A percentile compares a stretch with the other conserved stretches of the same genome.
These are phyloP conservation scores for Wasmannia auropunctata DNA, from an alignment of 1,140 invertebrate species.

Conservation along the genomic window DNA sequence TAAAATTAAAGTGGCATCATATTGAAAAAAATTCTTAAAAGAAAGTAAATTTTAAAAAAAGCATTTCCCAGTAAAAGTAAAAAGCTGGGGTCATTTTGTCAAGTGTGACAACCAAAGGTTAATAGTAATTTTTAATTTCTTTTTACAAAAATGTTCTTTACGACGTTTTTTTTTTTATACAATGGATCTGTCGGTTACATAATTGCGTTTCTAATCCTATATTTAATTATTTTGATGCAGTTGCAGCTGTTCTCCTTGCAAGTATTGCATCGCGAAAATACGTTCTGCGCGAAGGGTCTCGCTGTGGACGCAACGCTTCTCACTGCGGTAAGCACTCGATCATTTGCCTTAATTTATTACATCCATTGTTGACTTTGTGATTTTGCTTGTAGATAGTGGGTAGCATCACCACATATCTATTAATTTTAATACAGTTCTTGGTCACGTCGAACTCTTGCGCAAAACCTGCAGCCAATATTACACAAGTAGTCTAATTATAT, in stretches of 20 bases:
- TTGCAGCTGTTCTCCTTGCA: constrained; percentile 77
- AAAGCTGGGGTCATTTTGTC: no score
- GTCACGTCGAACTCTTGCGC: neutral
- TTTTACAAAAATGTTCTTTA: neutral
- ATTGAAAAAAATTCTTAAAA: no score
- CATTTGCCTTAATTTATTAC: neutral
- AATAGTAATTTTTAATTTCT: neutral
- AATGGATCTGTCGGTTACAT: neutral
- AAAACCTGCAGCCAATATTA: neutral
- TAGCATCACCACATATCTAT: constrained; percentile 73
- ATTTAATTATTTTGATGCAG: constrained; percentile 58
- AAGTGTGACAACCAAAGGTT: no score
- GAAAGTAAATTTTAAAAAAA: no score
- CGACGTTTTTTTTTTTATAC: neutral
- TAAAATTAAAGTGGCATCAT: no score
- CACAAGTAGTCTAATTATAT: neutral
- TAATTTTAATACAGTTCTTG: constrained; percentile 78
- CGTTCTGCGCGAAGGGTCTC: constrained; percentile 74
- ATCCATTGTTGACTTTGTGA: neutral
- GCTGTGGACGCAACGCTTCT: constrained; percentile 71
- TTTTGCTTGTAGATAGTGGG: constrained; percentile 71
- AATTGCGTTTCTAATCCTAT: neutral
- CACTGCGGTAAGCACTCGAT: constrained; percentile 64
- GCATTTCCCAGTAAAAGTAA: no score
- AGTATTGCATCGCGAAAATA: constrained; percentile 75